These are phyloP conservation scores for Brachionus plicatilis DNA, from an alignment of 1,140 invertebrate species.

Conservation along the genomic window DNA sequence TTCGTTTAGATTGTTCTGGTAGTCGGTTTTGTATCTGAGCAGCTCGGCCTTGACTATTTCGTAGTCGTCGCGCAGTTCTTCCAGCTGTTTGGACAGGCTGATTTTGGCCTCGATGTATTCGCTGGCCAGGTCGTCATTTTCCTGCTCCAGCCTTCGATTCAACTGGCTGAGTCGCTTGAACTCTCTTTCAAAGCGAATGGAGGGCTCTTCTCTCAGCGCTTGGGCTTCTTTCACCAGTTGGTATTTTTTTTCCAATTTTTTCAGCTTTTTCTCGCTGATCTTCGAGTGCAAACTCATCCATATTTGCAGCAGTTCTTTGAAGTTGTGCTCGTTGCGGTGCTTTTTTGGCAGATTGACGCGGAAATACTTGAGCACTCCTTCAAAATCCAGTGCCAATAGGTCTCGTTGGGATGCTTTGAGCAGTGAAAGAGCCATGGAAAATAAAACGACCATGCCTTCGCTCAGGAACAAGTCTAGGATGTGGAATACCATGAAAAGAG, in stretches of 20 bases:
- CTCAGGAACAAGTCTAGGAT: constrained; percentile 87
- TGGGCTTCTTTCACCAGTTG: constrained; percentile 45
- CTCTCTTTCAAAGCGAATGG: constrained; percentile 28
- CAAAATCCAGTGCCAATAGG: constrained; percentile 88
- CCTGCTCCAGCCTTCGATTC: constrained; percentile 61
- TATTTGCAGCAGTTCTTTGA: constrained; percentile 71
- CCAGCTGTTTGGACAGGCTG: constrained; percentile 59
- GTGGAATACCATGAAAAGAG: constrained; percentile 90
- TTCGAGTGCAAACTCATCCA: constrained; percentile 41
- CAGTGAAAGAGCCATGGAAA: constrained; percentile 87
- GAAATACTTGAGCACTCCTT: constrained; percentile 83
- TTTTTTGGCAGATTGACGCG: constrained; percentile 91
- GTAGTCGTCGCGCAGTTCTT: constrained; percentile 53
- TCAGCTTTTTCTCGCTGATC: constrained; percentile 70
- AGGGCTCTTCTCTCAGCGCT: constrained; percentile 7
- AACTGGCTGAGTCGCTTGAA: constrained; percentile 43
- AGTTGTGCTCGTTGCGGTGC: constrained; percentile 81
- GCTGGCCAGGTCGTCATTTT: constrained; percentile 65
- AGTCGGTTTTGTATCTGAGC: constrained; percentile 21
- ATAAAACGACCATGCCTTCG: constrained; percentile 63
- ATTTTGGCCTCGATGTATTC: constrained; percentile 63
- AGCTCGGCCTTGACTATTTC: constrained; percentile 16
- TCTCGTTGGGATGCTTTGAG: constrained; percentile 86
- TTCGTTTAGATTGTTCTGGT: constrained; percentile 27
- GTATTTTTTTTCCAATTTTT: constrained; percentile 93